phyloP scores from a whole-genome alignment of 2,113 vertebrate genomes.

The Leptosomus discolor region DNA sequence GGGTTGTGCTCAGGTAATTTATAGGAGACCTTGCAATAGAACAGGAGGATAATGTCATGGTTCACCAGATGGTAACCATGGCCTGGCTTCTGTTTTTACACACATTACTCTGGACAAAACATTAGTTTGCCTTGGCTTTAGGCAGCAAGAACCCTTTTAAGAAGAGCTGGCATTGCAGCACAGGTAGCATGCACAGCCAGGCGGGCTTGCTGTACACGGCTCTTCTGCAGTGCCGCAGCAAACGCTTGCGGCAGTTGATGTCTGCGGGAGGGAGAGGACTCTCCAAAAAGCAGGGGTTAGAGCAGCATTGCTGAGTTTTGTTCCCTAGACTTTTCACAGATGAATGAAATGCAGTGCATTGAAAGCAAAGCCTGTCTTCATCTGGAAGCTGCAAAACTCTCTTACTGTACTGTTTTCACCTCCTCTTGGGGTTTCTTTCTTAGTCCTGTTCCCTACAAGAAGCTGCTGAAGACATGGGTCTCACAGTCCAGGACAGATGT shows the following conservation, averaged over 20 bases:
- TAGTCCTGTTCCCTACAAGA: neutral
- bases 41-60: neutral
- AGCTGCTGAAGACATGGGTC: neutral
- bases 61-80: neutral
- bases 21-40: neutral
- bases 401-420: neutral
- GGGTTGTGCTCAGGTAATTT: neutral
- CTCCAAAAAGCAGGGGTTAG: neutral
- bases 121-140: neutral
- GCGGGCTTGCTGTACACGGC: neutral
- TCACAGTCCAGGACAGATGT: neutral
- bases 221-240: neutral
- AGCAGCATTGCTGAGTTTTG: neutral
- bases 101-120: neutral
- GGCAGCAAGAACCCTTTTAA: neutral
- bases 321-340: neutral
- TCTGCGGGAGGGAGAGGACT: neutral
- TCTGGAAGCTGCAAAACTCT: neutral
- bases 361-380: neutral
- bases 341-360: neutral
- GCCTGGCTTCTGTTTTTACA: neutral
- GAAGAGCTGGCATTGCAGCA: neutral
- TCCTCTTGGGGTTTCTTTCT: constrained; percentile 8
- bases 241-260: neutral
- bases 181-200: neutral